Conservation (phyloP, 1,140 invertebrate genomes). For the Tetramorium simillimum region DNA sequence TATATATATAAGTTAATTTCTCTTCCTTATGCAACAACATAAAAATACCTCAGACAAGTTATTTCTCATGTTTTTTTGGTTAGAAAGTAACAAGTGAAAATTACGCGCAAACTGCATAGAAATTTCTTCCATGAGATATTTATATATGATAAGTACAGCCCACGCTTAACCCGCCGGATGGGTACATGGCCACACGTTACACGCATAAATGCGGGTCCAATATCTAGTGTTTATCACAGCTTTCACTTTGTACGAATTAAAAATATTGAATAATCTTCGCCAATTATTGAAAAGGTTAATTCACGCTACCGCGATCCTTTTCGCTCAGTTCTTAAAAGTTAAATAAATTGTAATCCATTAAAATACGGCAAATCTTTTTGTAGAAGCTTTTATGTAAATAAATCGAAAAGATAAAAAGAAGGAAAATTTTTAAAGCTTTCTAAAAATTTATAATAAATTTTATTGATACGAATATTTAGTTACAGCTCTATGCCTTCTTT, state of each 20-base stretch:
- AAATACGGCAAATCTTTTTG: neutral
- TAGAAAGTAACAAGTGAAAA: slow-evolving; percentile 1
- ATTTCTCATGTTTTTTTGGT: neutral
- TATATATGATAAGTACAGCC: slow-evolving; percentile 2
- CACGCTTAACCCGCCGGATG: neutral
- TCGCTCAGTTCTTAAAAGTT: neutral
- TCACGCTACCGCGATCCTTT: neutral
- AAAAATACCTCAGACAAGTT: neutral
- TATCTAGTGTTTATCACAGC: slow-evolving; percentile 23
- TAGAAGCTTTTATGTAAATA: neutral
- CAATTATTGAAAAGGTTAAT: slow-evolving; percentile 43
- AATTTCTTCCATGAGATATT: slow-evolving; percentile 21
- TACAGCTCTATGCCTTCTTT: too few relatives aligned
- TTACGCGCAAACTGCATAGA: neutral
- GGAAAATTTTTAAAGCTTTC: too few relatives aligned
- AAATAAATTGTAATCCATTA: neutral
- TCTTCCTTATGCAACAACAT: neutral
- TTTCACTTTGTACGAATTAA: slow-evolving; percentile 46
- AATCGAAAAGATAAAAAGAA: too few relatives aligned
- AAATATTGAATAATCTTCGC: slow-evolving; percentile 31
- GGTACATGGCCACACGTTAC: neutral
- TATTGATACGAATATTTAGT: too few relatives aligned
- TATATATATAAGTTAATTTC: neutral
- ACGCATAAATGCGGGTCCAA: neutral
- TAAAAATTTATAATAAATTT: too few relatives aligned